A percentile compares a stretch with the other conserved stretches of the same genome.
phyloP scores from a whole-genome alignment of 2,797 vertebrate species.

The Gobionotothen gibberifrons region DNA sequence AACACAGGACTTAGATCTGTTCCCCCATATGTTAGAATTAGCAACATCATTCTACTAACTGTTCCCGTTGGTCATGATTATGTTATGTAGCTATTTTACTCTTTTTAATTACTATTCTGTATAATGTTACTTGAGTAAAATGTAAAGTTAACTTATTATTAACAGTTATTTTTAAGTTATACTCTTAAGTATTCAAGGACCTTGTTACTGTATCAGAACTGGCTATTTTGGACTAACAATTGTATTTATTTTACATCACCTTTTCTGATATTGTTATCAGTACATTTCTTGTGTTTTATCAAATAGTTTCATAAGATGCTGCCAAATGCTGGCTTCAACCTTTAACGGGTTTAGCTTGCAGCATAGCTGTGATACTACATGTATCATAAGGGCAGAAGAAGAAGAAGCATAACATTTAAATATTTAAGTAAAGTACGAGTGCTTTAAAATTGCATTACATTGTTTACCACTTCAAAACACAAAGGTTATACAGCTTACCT shows the following conservation, averaged over 20 bases:
- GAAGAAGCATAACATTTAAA: background rate
- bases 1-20: too few relatives aligned
- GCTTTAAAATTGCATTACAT: background rate
- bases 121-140: slow-evolving; percentile 1
- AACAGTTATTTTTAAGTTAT: background rate
- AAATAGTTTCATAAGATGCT: background rate
- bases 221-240: background rate
- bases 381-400: background rate
- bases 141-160: background rate
- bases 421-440: background rate
- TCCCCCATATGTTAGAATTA: background rate
- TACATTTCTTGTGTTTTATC: background rate
- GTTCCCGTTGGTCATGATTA: background rate
- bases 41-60: background rate
- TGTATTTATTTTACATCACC: background rate
- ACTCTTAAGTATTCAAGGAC: background rate
- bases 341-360: background rate
- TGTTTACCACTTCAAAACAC: background rate
- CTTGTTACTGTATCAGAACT: background rate
- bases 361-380: background rate
- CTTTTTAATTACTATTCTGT: background rate
- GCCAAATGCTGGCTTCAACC: background rate
- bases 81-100: background rate
- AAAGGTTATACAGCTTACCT: background rate
- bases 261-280: background rate